A percentile compares a stretch with the other conserved stretches of the same genome.
These are phyloP conservation scores for Agriopis leucophaearia DNA, from an alignment of 2,888 invertebrate genomes.

Conservation along the genomic window DNA sequence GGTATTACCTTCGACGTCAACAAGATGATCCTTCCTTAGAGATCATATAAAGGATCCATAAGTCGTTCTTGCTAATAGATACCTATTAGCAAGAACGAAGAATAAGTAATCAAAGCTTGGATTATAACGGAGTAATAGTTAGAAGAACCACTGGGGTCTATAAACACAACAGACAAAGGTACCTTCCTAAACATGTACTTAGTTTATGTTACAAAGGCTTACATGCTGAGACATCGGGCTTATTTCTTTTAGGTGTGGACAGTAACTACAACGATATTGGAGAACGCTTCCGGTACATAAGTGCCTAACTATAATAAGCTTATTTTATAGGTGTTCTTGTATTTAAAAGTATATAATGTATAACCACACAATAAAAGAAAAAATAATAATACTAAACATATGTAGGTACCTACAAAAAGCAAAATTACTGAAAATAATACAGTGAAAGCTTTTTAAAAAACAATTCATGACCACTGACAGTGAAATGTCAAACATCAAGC, in stretches of 20 bases:
- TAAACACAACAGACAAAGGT: no score
- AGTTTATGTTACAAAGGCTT: background rate
- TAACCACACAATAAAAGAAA: background rate
- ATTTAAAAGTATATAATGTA: background rate
- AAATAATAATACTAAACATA: background rate
- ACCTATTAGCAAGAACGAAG: no score
- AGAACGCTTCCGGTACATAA: background rate
- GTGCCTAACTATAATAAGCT: background rate
- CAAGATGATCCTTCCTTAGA: no score
- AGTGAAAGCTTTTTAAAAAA: background rate
- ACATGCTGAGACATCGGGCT: background rate
- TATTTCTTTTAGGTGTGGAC: background rate
- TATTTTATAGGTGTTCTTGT: no score
- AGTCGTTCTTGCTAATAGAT: no score
- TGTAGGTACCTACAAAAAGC: background rate
- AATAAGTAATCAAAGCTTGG: no score
- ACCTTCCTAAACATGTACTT: no score
- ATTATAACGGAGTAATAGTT: no score
- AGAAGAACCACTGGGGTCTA: no score
- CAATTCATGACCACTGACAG: background rate
- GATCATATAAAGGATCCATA: no score
- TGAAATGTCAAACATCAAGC: background rate
- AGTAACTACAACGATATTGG: background rate
- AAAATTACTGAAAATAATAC: constrained; percentile 6
- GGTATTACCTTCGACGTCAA: no score